A percentile compares a stretch with the other conserved stretches of the same genome.
Conservation (phyloP, 2,888 invertebrate species). For the Dryobotodes eremita region DNA sequence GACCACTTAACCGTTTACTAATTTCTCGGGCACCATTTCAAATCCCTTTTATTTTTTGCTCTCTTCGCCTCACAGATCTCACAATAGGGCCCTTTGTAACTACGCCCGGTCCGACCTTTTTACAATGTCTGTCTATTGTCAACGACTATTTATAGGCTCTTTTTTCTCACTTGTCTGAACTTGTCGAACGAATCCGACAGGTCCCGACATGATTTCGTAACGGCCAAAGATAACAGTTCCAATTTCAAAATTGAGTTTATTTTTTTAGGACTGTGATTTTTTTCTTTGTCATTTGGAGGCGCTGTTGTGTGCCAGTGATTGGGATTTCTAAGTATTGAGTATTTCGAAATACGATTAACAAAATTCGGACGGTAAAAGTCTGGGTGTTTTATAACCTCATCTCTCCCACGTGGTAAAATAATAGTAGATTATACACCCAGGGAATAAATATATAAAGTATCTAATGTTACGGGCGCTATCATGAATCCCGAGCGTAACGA, state of each 20-base stretch:
- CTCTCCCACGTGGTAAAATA: neutral
- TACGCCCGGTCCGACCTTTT: slow-evolving; percentile 55
- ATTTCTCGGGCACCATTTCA: slow-evolving; percentile 67
- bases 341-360: slow-evolving; percentile 2
- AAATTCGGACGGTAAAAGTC: neutral
- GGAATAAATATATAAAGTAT: neutral
- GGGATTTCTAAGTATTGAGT: slow-evolving; percentile 35
- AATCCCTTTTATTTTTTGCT: slow-evolving; percentile 69
- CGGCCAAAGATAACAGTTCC: slow-evolving; percentile 64
- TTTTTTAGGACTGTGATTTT: slow-evolving; percentile 44
- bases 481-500: neutral
- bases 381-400: neutral
- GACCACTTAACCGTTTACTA: slow-evolving; percentile 66
- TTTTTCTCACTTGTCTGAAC: slow-evolving; percentile 62
- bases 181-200: slow-evolving; percentile 64
- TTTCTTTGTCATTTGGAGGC: slow-evolving; percentile 39
- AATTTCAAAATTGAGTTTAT: slow-evolving; percentile 58
- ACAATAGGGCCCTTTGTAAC: slow-evolving; percentile 63
- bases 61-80: slow-evolving; percentile 52
- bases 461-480: neutral
- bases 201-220: slow-evolving; percentile 66
- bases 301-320: slow-evolving; percentile 40
- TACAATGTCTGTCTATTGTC: slow-evolving; percentile 64
- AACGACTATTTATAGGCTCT: slow-evolving; percentile 61
- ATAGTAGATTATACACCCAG: neutral